These are phyloP conservation scores for Sthenelais limicola DNA, from an alignment of 2,888 invertebrate genomes.

Conservation along the genomic window DNA sequence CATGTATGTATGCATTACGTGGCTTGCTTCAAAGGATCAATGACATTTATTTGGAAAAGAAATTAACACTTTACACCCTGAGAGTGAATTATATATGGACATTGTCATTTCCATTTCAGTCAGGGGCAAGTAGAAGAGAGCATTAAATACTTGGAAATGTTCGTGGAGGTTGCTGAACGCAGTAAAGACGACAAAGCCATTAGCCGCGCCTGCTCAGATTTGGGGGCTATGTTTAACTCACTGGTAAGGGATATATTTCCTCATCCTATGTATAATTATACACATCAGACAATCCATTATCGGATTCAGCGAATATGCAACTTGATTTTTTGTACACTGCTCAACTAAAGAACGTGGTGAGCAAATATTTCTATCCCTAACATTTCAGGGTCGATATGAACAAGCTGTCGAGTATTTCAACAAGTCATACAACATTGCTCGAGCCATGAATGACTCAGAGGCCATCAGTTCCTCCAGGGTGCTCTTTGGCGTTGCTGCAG, in stretches of 20 bases:
- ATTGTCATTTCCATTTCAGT: no score
- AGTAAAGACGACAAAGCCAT: slow-evolving; percentile 67
- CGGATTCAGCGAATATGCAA: no score
- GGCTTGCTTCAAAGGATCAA: no score
- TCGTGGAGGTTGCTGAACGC: slow-evolving; percentile 69
- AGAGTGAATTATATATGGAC: no score
- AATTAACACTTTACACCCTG: no score
- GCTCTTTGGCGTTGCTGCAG: slow-evolving; percentile 68
- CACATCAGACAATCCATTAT: not conserved
- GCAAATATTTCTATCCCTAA: slow-evolving; percentile 38
- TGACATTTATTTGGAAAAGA: no score
- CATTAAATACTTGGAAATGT: slow-evolving; percentile 68
- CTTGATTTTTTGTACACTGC: no score
- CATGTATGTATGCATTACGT: no score
- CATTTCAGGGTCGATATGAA: slow-evolving; percentile 69
- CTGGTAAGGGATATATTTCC: slow-evolving; percentile 59
- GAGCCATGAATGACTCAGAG: slow-evolving; percentile 63
- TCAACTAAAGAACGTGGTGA: not conserved
- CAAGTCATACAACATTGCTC: slow-evolving; percentile 70
- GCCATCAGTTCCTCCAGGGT: slow-evolving; percentile 68
- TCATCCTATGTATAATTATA: no score
- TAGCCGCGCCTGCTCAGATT: slow-evolving; percentile 69
- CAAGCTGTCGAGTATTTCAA: slow-evolving; percentile 71
- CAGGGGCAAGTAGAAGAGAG: slow-evolving; percentile 67
- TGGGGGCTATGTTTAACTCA: slow-evolving; percentile 69